These are phyloP conservation scores for Labrus mixtus DNA, from an alignment of 2,113 vertebrate species.

Conservation along the genomic window DNA sequence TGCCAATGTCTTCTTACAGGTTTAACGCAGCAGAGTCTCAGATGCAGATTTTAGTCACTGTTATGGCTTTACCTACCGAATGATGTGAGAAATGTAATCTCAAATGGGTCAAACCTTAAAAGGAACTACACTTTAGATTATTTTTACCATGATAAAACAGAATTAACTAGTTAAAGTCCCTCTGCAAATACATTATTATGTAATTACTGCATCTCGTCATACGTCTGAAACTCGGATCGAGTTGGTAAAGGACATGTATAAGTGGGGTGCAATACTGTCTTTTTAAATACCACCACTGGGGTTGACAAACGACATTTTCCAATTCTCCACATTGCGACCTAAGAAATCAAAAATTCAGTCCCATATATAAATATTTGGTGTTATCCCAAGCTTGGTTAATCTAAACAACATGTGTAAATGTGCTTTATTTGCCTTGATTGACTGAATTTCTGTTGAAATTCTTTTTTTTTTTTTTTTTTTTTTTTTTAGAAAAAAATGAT, in stretches of 20 bases:
- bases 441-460: conserved; percentile 31
- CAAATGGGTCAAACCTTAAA: neutral
- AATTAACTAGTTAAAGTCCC: neutral
- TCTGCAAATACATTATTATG: no score
- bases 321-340: neutral
- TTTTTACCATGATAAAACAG: no score
- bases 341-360: neutral
- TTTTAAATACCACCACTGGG: neutral
- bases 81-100: neutral
- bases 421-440: conserved; percentile 50
- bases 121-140: neutral
- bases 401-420: conserved; percentile 25
- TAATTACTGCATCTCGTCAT: no score
- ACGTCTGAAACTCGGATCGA: neutral
- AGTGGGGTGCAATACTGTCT: neutral
- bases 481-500: neutral
- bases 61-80: no score
- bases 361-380: conserved; percentile 30
- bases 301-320: neutral
- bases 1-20: neutral
- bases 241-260: neutral
- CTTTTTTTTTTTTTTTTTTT: neutral
- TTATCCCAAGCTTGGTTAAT: conserved; percentile 34
- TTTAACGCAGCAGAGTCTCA: conserved; percentile 4
- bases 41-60: neutral